phyloP scores from a whole-genome alignment of 1,140 invertebrate genomes.

The Himalopsyche phryganea region DNA sequence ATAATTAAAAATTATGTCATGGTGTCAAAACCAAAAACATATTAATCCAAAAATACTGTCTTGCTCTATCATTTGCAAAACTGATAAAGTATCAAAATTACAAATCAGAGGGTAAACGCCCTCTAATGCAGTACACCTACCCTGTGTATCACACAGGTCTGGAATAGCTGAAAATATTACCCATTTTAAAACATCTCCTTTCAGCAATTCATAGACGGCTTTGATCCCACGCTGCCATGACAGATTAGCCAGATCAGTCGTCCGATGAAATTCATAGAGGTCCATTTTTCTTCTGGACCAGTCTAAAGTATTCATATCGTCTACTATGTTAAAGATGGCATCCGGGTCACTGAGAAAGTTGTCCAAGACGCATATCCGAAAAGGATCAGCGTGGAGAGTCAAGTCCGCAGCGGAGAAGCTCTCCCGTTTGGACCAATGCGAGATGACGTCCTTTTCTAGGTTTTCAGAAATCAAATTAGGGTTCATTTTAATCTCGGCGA shows the following conservation, averaged over 20 bases:
- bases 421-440: conserved; percentile 19
- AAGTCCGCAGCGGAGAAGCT: conserved; percentile 9
- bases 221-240: conserved; percentile 53
- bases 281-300: conserved; percentile 65
- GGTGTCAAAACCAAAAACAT: too few relatives aligned
- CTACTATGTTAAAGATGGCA: conserved; percentile 57
- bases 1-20: too few relatives aligned
- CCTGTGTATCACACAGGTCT: too few relatives aligned
- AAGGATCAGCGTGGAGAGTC: conserved; percentile 42
- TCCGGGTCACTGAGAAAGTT: conserved; percentile 54
- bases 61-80: too few relatives aligned
- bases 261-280: conserved; percentile 70
- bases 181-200: conserved; percentile 58
- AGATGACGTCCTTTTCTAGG: conserved; percentile 13
- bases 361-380: conserved; percentile 56
- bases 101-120: too few relatives aligned
- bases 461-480: conserved; percentile 17
- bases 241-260: conserved; percentile 59
- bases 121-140: too few relatives aligned
- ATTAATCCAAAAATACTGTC: too few relatives aligned
- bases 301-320: conserved; percentile 62
- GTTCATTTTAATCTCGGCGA: conserved; percentile 15
- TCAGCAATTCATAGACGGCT: conserved; percentile 54
- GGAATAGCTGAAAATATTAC: too few relatives aligned
- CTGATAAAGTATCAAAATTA: too few relatives aligned